phyloP scores from a whole-genome alignment of 2,113 vertebrate species.

The Parus major region DNA sequence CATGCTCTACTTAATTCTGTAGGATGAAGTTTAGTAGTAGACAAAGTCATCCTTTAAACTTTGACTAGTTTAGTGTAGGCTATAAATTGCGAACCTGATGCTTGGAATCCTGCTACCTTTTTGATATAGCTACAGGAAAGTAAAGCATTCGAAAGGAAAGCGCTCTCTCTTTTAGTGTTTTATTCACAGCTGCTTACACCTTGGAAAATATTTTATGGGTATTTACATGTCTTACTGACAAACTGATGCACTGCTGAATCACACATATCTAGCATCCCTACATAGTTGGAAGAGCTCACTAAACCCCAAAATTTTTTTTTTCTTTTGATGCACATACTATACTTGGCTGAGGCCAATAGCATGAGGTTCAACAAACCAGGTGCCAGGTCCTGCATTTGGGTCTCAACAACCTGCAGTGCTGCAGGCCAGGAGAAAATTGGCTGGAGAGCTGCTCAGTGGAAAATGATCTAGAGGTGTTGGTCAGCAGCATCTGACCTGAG shows the following conservation, averaged over 20 bases:
- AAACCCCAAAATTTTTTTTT: not conserved
- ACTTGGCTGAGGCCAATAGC: not conserved
- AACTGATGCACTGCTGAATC: not conserved
- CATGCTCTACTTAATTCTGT: conserved; percentile 37
- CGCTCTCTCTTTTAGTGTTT: not conserved
- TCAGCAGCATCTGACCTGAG: not conserved
- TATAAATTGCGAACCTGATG: conserved; percentile 17
- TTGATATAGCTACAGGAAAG: not conserved
- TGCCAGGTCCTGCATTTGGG: not conserved
- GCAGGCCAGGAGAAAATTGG: not conserved
- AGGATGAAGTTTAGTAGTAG: conserved; percentile 26
- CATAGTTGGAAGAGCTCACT: not conserved
- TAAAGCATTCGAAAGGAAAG: not conserved
- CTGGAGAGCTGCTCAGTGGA: not conserved
- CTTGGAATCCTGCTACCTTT: conserved; percentile 12
- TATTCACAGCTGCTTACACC: not conserved
- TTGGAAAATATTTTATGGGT: not conserved
- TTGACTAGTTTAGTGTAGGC: not conserved
- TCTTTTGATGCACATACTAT: not conserved
- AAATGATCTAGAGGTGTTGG: not conserved
- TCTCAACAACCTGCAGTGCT: not conserved
- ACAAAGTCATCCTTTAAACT: conserved; percentile 29
- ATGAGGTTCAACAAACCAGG: not conserved
- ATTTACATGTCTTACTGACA: not conserved
- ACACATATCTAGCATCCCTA: not conserved